Evolutionary conservation across 2,888 invertebrate species (phyloP), one percentile per base, ranked within the genome.

Genomic region (Carabus problematicus): DNA sequence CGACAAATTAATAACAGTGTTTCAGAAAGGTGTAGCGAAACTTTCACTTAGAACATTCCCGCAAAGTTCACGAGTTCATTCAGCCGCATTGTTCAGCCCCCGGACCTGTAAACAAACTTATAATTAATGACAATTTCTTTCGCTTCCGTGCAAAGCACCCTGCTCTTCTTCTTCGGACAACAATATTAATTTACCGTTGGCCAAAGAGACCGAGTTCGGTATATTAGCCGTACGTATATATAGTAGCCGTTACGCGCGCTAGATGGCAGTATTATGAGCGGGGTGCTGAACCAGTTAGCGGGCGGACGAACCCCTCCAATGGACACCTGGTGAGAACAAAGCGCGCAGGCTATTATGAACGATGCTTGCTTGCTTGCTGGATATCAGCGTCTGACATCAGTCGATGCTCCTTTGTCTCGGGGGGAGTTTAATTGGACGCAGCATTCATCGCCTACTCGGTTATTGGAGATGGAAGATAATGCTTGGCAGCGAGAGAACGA

Each of bases 401-500:
- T 29, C 29, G 29, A 14, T 45, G n/a, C n/a, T 45, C 62, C 54
- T 54, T 63, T 63, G 63, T 63, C 63, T 41, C 40, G 40, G 39
- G 40, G 39, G 52, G 40, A 52, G 63, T 41, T 63, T 63, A 63
- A 63, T 63, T 63, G 63, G 54, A 63, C 63, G 63, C 19, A 45
- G 52, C 45, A 45, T 45, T 45, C 16, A 52, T 49, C 54, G 54
- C 47, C 49, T 40, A 49, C 12, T 63, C 63, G 54, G 41, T 63
- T 63, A 63, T 63, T 63, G 63, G 63, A 63, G 63, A 63, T 63
- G 42, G 9, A 8, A 63, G 63, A 63, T 63, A 63, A 63, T 49
- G 47, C 61, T n/a, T n/a, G n/a, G n/a, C n/a, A n/a, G n/a, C n/a
- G n/a, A n/a, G n/a, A n/a, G n/a, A n/a, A n/a, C n/a, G n/a, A n/a